Evolutionary conservation across 2,113 vertebrate genomes (phyloP).

Genomic region (Agapornis roseicollis): DNA sequence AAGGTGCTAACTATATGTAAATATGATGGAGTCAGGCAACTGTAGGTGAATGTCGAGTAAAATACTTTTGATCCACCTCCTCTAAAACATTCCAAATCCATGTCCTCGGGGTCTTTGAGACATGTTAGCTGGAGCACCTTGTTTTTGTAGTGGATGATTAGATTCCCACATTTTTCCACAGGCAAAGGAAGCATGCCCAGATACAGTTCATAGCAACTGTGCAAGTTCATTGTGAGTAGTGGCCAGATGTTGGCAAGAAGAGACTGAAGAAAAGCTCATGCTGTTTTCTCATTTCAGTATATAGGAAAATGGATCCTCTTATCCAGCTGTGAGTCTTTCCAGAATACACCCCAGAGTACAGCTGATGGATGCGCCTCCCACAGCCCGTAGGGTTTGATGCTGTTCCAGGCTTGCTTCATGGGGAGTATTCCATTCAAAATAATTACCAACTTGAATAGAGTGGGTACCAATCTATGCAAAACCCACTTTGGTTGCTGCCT

Average conservation of each 20-base stretch:
- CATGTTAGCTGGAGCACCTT: background rate
- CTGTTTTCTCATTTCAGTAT: slow-evolving; percentile 47
- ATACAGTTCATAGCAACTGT: background rate
- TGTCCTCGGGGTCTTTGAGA: background rate
- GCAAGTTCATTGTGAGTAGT: background rate
- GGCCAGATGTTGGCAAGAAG: slow-evolving; percentile 51
- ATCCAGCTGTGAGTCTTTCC: slow-evolving; percentile 62
- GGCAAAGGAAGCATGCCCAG: background rate
- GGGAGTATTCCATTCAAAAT: slow-evolving; percentile 63
- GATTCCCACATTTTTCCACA: slow-evolving; percentile 33
- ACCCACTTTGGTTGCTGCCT: background rate
- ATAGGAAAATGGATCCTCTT: slow-evolving; percentile 43
- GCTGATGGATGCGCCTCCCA: slow-evolving; percentile 49
- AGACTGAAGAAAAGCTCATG: slow-evolving; percentile 15
- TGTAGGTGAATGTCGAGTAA: background rate
- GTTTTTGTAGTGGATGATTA: slow-evolving; percentile 1
- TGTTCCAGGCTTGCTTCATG: slow-evolving; percentile 49
- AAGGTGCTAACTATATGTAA: background rate
- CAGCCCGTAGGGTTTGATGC: slow-evolving; percentile 40
- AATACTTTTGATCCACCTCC: slow-evolving; percentile 3
- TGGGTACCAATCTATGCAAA: slow-evolving; percentile 47
- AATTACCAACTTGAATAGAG: slow-evolving; percentile 48
- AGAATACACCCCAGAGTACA: slow-evolving; percentile 13
- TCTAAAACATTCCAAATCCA: background rate
- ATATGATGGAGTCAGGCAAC: background rate